These are phyloP conservation scores for Scolanthus callimorphus DNA, from an alignment of 92 coral and sea anemone species.

Conservation along the genomic window DNA sequence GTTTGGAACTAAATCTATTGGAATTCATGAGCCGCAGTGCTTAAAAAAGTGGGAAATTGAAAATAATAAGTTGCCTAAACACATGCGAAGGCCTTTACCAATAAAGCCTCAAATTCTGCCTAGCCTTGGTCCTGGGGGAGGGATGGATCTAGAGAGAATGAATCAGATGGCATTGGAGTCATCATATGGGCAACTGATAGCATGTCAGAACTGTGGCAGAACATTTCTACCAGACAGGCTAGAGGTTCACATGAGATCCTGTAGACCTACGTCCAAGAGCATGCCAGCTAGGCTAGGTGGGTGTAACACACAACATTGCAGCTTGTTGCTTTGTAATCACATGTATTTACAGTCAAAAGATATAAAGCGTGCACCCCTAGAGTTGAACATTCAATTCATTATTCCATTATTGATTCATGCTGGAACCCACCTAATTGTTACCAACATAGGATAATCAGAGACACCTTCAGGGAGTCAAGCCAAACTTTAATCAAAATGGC, in stretches of 20 bases:
- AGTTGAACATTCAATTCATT: no score
- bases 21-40: constrained; percentile 97
- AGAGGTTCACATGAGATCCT: constrained; percentile 80
- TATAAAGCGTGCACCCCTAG: no score
- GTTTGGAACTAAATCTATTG: constrained; percentile 92
- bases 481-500: no score
- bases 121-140: constrained; percentile 58
- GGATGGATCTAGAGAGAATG: constrained; percentile 65
- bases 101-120: constrained; percentile 88
- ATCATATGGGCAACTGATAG: constrained; percentile 73
- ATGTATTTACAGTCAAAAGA: no score
- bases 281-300: constrained; percentile 53
- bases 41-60: constrained; percentile 93
- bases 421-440: no score
- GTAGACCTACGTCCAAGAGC: constrained; percentile 58
- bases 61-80: constrained; percentile 77
- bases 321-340: no score
- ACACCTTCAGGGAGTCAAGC: no score
- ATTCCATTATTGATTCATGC: no score
- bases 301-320: no score
- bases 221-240: constrained; percentile 94
- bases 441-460: no score
- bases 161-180: constrained; percentile 87
- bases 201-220: constrained; percentile 91
- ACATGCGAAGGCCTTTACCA: constrained; percentile 78